Evolutionary conservation across 2,888 invertebrate genomes (phyloP).

Genomic region (Lepetodrilus schrolli): DNA sequence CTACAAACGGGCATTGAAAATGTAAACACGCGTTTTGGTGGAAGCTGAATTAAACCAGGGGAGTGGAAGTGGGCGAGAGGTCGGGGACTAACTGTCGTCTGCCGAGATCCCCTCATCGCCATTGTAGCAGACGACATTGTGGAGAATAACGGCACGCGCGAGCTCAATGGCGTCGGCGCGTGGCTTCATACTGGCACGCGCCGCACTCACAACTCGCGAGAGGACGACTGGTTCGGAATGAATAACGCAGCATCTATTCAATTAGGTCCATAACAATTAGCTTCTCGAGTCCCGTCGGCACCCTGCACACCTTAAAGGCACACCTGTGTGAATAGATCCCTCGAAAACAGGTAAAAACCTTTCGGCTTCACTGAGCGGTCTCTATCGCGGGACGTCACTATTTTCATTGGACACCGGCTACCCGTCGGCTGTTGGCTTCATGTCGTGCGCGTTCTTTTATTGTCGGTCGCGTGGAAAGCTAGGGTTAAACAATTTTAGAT

Average conservation of each 20-base stretch:
- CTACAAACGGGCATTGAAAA: too few relatives aligned
- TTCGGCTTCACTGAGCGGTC: not conserved
- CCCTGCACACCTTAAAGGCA: not conserved
- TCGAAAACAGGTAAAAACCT: not conserved
- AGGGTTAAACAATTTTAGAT: too few relatives aligned
- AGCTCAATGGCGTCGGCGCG: constrained; percentile 7
- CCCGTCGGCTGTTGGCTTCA: too few relatives aligned
- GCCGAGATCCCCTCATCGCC: too few relatives aligned
- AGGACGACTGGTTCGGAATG: not conserved
- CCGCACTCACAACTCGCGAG: not conserved
- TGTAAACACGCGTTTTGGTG: too few relatives aligned
- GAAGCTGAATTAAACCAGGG: too few relatives aligned
- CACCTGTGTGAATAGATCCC: not conserved
- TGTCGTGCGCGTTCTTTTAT: too few relatives aligned
- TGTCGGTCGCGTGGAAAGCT: too few relatives aligned
- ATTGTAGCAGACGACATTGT: constrained; percentile 1
- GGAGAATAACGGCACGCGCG: constrained; percentile 21
- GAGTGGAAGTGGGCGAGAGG: too few relatives aligned
- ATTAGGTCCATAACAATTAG: constrained; percentile 16
- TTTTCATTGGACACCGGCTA: too few relatives aligned
- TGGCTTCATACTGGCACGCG: constrained; percentile 1
- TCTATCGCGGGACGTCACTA: too few relatives aligned
- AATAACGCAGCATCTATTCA: constrained; percentile 14
- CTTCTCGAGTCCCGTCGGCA: not conserved
- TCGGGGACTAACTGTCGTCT: too few relatives aligned